phyloP scores from a whole-genome alignment of 2,113 vertebrate species.

The Gymnorhina tibicen region DNA sequence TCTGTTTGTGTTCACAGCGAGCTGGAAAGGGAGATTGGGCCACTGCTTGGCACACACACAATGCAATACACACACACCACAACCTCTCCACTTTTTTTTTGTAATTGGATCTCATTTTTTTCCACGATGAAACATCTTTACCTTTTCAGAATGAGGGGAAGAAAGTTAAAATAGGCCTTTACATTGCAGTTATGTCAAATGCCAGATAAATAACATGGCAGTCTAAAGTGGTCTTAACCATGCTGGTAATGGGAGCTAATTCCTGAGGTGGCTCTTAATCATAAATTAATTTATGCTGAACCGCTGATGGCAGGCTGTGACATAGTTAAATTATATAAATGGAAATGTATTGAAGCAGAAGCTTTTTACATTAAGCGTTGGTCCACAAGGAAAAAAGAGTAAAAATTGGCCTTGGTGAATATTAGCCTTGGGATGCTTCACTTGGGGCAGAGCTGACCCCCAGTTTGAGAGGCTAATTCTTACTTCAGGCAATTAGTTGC shows the following conservation, averaged over 20 bases:
- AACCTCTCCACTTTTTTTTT: neutral
- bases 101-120: neutral
- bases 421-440: neutral
- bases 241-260: neutral
- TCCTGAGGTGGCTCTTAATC: neutral
- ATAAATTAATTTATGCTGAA: neutral
- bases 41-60: too few species aligned
- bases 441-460: neutral
- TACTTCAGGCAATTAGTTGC: neutral
- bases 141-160: neutral
- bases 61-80: neutral
- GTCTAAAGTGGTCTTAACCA: neutral
- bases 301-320: neutral
- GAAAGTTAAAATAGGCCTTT: neutral
- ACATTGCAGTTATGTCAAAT: neutral
- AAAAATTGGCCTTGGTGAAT: neutral
- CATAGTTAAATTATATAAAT: neutral
- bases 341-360: constrained; percentile 9
- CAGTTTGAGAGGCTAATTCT: neutral
- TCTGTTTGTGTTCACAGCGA: neutral
- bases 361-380: neutral
- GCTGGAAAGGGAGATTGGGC: neutral
- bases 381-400: neutral
- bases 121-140: neutral
- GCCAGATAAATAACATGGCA: neutral